phyloP scores from a whole-genome alignment of 2,888 invertebrate genomes.

The Steromphala cineraria region DNA sequence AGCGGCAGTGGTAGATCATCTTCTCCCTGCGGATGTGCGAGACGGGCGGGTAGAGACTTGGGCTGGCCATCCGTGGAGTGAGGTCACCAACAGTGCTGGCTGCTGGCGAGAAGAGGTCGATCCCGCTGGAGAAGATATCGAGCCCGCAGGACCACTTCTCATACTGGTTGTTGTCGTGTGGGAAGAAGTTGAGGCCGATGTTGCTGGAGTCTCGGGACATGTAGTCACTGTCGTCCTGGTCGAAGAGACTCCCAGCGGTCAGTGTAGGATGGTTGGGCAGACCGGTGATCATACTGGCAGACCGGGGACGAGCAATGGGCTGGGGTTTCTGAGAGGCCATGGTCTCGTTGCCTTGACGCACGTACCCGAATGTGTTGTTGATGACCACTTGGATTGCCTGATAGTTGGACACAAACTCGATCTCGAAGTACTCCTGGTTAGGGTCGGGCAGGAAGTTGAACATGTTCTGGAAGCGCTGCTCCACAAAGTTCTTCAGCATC shows the following conservation, averaged over 20 bases:
- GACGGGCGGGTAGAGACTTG: neutral
- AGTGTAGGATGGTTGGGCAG: neutral
- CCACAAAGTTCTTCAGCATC: slow-evolving; percentile 94
- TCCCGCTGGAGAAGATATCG: slow-evolving; percentile 74
- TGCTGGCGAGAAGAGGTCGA: slow-evolving; percentile 68
- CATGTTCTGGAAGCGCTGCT: slow-evolving; percentile 90
- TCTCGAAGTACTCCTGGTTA: slow-evolving; percentile 77
- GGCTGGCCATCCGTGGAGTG: slow-evolving; percentile 75
- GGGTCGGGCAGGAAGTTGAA: slow-evolving; percentile 89
- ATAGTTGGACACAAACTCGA: slow-evolving; percentile 98
- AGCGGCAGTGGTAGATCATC: slow-evolving; percentile 99
- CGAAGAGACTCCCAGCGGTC: neutral
- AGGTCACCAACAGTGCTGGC: slow-evolving; percentile 86
- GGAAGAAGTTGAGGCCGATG: slow-evolving; percentile 42
- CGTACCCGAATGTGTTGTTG: slow-evolving; percentile 94
- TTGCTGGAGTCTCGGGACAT: neutral
- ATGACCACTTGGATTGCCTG: slow-evolving; percentile 89
- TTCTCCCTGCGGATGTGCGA: slow-evolving; percentile 96
- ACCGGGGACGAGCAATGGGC: slow-evolving; percentile 88
- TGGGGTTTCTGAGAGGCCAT: slow-evolving; percentile 82
- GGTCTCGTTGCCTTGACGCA: slow-evolving; percentile 85
- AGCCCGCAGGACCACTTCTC: slow-evolving; percentile 97
- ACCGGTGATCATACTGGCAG: neutral
- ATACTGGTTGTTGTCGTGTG: slow-evolving; percentile 80
- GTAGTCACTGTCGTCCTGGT: no score